Conservation (phyloP, 2,113 vertebrate species). For the Nycticebus coucang region DNA sequence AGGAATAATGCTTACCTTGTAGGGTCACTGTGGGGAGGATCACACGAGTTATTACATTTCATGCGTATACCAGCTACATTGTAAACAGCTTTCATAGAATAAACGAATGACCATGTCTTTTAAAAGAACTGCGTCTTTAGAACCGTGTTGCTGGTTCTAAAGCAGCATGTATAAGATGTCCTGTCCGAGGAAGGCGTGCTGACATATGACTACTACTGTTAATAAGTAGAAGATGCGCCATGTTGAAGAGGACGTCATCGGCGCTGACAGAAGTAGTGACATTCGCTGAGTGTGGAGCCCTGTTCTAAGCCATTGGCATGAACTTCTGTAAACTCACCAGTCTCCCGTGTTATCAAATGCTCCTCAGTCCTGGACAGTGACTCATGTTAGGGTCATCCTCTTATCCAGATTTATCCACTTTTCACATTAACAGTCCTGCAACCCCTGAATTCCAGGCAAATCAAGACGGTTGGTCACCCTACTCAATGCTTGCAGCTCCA, state of each 20-base stretch:
- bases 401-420: not conserved
- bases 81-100: not conserved
- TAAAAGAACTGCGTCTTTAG: not conserved
- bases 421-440: not conserved
- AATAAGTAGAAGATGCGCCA: not conserved
- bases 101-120: not conserved
- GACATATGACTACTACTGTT: fast-evolving
- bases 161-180: not conserved
- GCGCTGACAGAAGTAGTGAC: not conserved
- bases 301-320: not conserved
- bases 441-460: not conserved
- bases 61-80: fast-evolving
- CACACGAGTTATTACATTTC: fast-evolving
- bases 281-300: not conserved
- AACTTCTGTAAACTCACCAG: not conserved
- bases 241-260: fast-evolving
- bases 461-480: fast-evolving
- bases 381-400: not conserved
- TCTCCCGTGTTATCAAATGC: fast-evolving
- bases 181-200: not conserved
- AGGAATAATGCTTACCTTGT: fast-evolving
- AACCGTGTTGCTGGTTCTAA: not conserved
- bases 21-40: not conserved
- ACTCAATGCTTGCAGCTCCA: fast-evolving
- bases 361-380: not conserved